Evolutionary conservation across 2,888 invertebrate species (phyloP), one percentile per base, ranked within the genome.

Genomic region (Tenthredo mesomela): DNA sequence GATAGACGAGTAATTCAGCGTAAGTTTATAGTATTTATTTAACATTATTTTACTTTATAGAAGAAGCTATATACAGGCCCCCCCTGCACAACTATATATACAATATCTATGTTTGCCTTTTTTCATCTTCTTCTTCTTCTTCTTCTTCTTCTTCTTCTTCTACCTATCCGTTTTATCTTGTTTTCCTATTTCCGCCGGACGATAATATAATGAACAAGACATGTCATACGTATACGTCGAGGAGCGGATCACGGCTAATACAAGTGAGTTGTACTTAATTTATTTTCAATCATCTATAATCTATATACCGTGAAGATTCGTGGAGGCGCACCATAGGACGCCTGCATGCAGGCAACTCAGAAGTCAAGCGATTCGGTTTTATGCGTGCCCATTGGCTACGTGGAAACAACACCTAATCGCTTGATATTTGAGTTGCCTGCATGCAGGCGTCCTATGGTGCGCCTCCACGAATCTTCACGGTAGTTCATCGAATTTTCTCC

Each of bases 1-100:
- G 89, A 90, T 90, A 90, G 89, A 89, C 88, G 89, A 88, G 89
- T 87, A 89, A 90, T 89, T 89, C 86, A 86, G 88, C 88, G 86
- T 87, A 87, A 89, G 86, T 88, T 82, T 70, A 70, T 88, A 90
- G 88, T 91, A 91, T 90, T 91, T 89, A 88, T 90, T 54, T 65
- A 10, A 54, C n/a, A 78, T 54, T 78, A 25, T 61, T 61, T 61
- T 37, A 7, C 70, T 25, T 37, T 33, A 65, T 12, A 33, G 7
- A 25, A 61, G 21, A 61, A 21, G 61, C 61, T 21, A 61, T 21
- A 61, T 21, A 61, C 61, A 61, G 9, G 10, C 9, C 61, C 61
- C 61, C 61, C 25, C 25, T 25, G 25, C 12, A 61, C 3, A 61
- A 25, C 25, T 61, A 54, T 54, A n/a, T n/a, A n/a, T 29, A n/a